Percentiles rank a stretch among this genome's conserved stretches.
phyloP scores from a whole-genome alignment of 2,797 vertebrate genomes.

The Lacerta agilis region DNA sequence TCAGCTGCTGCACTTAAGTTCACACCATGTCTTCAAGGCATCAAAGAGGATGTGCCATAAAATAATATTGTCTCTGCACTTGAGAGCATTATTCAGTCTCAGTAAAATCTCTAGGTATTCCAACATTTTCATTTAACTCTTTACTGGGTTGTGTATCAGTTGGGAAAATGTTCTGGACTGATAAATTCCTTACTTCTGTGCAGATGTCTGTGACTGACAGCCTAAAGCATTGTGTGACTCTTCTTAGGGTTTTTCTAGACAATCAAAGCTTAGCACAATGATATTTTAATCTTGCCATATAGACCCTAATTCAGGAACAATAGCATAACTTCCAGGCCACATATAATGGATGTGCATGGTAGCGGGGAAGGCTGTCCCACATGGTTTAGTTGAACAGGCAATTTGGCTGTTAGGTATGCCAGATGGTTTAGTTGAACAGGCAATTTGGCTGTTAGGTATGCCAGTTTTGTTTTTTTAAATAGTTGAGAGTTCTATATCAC shows the following conservation, averaged over 20 bases:
- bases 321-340: no score
- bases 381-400: background rate
- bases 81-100: background rate
- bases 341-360: background rate
- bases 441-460: no score
- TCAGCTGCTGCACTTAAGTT: background rate
- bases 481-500: no score
- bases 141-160: background rate
- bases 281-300: background rate
- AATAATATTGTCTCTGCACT: constrained; percentile 19
- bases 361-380: background rate
- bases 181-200: background rate
- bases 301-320: background rate
- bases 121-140: background rate
- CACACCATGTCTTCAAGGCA: background rate
- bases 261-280: background rate
- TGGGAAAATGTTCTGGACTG: background rate
- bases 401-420: no score
- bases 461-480: no score
- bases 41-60: background rate
- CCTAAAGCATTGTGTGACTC: background rate
- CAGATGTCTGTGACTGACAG: background rate
- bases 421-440: background rate
- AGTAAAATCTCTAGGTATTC: background rate
- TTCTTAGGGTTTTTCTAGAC: background rate